These are phyloP conservation scores for Aphaenogaster ashmeadi DNA, from an alignment of 1,140 invertebrate species.

Conservation along the genomic window DNA sequence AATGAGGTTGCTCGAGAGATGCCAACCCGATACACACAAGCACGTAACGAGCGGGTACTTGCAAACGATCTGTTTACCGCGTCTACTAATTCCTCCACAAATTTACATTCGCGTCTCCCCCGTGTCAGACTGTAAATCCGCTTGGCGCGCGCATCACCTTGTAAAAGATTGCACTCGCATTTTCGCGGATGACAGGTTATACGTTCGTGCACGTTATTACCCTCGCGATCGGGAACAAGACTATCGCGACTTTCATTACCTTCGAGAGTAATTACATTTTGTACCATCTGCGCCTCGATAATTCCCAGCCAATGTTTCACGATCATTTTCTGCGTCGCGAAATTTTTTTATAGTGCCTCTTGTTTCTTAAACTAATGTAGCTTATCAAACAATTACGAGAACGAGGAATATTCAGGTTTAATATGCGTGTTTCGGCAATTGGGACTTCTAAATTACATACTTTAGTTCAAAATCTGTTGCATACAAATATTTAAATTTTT, in stretches of 20 bases:
- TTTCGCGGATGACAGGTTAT: constrained; percentile 23
- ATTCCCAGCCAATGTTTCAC: neutral
- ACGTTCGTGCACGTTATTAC: constrained; percentile 28
- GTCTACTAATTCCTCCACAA: constrained; percentile 40
- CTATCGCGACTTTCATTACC: constrained; percentile 31
- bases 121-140: constrained; percentile 15
- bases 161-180: constrained; percentile 23
- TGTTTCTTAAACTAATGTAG: neutral
- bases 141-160: neutral
- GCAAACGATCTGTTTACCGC: neutral
- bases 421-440: neutral
- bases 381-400: neutral
- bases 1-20: neutral
- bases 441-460: too few relatives aligned
- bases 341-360: neutral
- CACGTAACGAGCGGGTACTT: constrained; percentile 5
- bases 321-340: neutral
- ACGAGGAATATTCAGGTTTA: neutral
- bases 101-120: constrained; percentile 15
- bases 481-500: neutral
- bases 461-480: neutral
- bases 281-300: neutral
- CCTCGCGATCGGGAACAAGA: constrained; percentile 15
- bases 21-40: neutral
- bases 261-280: constrained; percentile 35